Evolutionary conservation across 2,797 vertebrate species (phyloP), one percentile per base, ranked within the genome.

Genomic region (Capromys pilorides): DNA sequence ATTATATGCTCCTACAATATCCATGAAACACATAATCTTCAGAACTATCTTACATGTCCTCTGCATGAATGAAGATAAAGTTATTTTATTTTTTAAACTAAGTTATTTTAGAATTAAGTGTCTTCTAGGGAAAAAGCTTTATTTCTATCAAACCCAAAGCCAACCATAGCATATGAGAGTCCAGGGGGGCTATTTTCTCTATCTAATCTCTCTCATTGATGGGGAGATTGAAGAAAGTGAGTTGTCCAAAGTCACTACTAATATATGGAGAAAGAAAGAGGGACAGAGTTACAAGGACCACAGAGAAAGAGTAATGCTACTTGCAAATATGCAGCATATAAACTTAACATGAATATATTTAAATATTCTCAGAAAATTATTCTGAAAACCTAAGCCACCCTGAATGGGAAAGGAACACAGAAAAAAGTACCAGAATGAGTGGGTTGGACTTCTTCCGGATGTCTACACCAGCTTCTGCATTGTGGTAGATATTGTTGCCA

Each of bases 401-500:
- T 33, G 69, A 75, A 81, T 21, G 77, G 81, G 57, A 62, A 41
- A 64, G 19, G 33, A 36, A n/a, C 66, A 69, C 45, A 75, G 26
- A 45, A 36, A 57, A 33, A n/a, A 57, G 19, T 98, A 99, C 99
- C 99, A 99, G 97, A 93, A 99, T 98, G 89, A 99, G 98, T 26
- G 99, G 98, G 95, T 99, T 98, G 69, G 99, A 99, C 93, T 99
- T 99, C 94, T 99, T 99, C 89, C 98, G 97, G 95, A 99, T 99
- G 97, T 99, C 99, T 87, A 99, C 97, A 2, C 99, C 99, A 0
- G 99, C 99, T 98, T 99, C 98, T 0, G 98, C 98, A 0, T 99
- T 99, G 0, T 98, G 99, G 97, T 99, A 99, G 96, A 99, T 99
- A 96, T 98, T 99, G 97, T 99, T 99, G 95, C 99, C 99, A 0